phyloP scores from a whole-genome alignment of 2,113 vertebrate genomes.

The Mastomys coucha region DNA sequence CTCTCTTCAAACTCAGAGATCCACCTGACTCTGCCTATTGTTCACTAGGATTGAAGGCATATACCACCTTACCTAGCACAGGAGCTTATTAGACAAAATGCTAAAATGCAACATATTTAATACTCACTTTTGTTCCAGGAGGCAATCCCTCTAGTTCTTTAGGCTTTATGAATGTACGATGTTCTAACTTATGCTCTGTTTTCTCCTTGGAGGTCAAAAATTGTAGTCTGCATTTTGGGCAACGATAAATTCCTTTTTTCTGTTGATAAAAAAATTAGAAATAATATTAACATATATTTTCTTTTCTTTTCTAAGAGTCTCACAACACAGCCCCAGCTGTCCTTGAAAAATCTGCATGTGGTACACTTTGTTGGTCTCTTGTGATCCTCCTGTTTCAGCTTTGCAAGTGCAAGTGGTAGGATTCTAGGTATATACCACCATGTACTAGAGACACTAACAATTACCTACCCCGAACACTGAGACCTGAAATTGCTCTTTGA shows the following conservation, averaged over 20 bases:
- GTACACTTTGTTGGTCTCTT: neutral
- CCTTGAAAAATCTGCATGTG: neutral
- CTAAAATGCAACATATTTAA: conserved; percentile 48
- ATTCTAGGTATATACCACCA: neutral
- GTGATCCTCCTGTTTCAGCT: neutral
- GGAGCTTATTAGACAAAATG: neutral
- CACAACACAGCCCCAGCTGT: neutral
- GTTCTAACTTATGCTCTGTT: conserved; percentile 94
- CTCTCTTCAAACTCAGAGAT: neutral
- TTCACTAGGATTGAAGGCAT: neutral
- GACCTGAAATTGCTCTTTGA: conserved; percentile 49
- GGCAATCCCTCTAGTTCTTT: conserved; percentile 95
- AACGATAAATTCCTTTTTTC: conserved; percentile 96
- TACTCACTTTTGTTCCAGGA: conserved; percentile 95
- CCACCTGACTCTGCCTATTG: neutral
- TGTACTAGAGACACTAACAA: conserved; percentile 38
- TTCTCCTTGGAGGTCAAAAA: conserved; percentile 97
- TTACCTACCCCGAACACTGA: neutral
- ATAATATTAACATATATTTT: conserved; percentile 24
- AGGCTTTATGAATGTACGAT: conserved; percentile 96
- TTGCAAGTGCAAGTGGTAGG: neutral
- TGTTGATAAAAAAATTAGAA: conserved; percentile 83
- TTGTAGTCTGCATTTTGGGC: conserved; percentile 95
- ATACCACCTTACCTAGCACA: neutral
- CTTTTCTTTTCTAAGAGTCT: neutral